Conservation (phyloP, 2,797 vertebrate species). For the Hydrophis major region DNA sequence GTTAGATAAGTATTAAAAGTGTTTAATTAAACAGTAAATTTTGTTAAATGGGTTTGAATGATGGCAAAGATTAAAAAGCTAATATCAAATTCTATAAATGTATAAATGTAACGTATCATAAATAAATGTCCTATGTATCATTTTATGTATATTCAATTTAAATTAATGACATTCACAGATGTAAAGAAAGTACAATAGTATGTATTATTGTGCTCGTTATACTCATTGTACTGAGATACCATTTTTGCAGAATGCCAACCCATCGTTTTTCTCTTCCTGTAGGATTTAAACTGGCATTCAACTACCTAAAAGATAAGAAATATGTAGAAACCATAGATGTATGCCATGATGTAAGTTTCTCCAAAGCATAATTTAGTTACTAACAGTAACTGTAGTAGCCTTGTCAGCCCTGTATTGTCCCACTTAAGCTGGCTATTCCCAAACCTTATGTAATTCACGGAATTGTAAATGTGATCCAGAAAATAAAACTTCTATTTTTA, state of each 20-base stretch:
- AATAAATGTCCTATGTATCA: neutral
- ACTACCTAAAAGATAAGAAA: conserved; percentile 75
- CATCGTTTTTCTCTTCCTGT: conserved; percentile 12
- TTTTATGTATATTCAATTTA: neutral
- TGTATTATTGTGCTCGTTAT: neutral
- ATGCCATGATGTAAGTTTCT: conserved; percentile 68
- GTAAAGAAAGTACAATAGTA: too few relatives aligned
- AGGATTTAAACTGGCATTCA: conserved; percentile 79
- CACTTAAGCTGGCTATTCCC: neutral
- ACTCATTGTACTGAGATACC: neutral
- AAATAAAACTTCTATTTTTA: neutral
- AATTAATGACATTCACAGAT: neutral
- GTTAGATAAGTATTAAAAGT: neutral
- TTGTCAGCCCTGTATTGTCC: neutral
- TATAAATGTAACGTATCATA: neutral
- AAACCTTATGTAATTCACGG: neutral
- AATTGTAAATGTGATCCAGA: neutral
- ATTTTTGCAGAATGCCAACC: neutral
- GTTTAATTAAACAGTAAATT: neutral
- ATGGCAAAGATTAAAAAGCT: neutral
- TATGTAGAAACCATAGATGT: conserved; percentile 72
- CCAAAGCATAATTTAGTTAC: neutral
- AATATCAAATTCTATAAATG: neutral
- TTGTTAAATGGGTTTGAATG: neutral
- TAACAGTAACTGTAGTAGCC: neutral